Base-by-base conservation (phyloP, 1,140 invertebrate species). In the Harpegnathos saltator region DNA sequence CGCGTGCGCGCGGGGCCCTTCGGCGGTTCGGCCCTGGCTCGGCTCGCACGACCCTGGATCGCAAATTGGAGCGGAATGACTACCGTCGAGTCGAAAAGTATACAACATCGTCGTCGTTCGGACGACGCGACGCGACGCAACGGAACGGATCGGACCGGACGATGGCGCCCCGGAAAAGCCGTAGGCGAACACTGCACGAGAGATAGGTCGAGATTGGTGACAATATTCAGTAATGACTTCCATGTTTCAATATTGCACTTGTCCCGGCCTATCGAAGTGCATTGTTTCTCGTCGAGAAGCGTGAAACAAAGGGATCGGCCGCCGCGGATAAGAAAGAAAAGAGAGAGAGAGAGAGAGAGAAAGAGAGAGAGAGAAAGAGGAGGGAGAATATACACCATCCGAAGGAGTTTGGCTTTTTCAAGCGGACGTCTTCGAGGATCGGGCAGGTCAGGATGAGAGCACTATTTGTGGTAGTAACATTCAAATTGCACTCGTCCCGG, bases 251-350 rank as follows among this genome's bases (percentile, higher is more conserved):
- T 94, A 94, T 94, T 94, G 94, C 94, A 94, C 94, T 94, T 92
- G 93, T 94, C 94, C 94, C 94, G 94, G 94, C 94, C 93, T 94
- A 94, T 94, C 94, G 89, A 81, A 92, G 91, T 94, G 93, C 94
- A 94, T 89, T 61, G 62, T 89, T 85, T 81, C 48, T 71, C 91
- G 58, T 26, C 90, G 71, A 69, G 26, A 7, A 82, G 80, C 61
- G n/a, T n/a, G 54, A 69, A 66, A 85, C 26, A 83, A 87, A 78
- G 62, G 63, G 17, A 54, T 54, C n/a, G 12, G 61, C n/a, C 3
- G 38, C 66, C 26, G 14, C 11, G 14, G 58, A 83, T 29, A 48
- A 19, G 11, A 56, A 26, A 54, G 75, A 73, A 50, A 33, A 24
- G 50, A 63, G 33, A 82, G 11, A 54, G 11, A 61, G 29, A n/a